Base-by-base conservation (phyloP, 2,888 invertebrate species). In the Loripinus fragilis region DNA sequence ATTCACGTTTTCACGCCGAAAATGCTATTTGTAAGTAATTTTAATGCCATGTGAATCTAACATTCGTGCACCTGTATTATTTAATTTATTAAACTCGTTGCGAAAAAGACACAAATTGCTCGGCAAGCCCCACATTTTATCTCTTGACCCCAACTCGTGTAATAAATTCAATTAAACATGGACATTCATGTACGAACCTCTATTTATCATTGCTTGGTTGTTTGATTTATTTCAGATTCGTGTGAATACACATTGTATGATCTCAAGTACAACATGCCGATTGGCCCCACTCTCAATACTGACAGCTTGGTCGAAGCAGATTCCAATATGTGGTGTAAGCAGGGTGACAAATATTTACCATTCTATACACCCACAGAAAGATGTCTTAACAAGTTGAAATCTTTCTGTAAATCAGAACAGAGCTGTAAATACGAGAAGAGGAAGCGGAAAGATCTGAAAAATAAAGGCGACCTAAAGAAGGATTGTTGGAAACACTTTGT, bases 161-260 rank as follows among this genome's bases (percentile, higher is more conserved):
- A n/a, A n/a, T n/a, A n/a, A n/a, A n/a, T n/a, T n/a, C n/a, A n/a
- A n/a, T n/a, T n/a, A n/a, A n/a, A n/a, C n/a, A n/a, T n/a, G n/a
- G n/a, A n/a, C n/a, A n/a, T n/a, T n/a, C n/a, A n/a, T n/a, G n/a
- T n/a, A n/a, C n/a, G n/a, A n/a, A n/a, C n/a, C n/a, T n/a, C n/a
- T n/a, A n/a, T n/a, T n/a, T n/a, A n/a, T n/a, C n/a, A n/a, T n/a
- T n/a, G n/a, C n/a, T n/a, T n/a, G n/a, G n/a, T n/a, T n/a, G n/a
- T n/a, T n/a, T n/a, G n/a, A n/a, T 25, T 25, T 5, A 20, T 52
- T 52, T 25, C 74, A 87, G 87, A 85, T 30, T 74, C 81, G 17
- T 90, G 90, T 72, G 75, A 81, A 30, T 91, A 85, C 67, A 88
- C 90, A 0, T 81, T 91, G 50, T 91, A 86, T 71, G 89, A 89